Evolutionary conservation across 2,113 vertebrate genomes (phyloP).

Genomic region (Indri indri): DNA sequence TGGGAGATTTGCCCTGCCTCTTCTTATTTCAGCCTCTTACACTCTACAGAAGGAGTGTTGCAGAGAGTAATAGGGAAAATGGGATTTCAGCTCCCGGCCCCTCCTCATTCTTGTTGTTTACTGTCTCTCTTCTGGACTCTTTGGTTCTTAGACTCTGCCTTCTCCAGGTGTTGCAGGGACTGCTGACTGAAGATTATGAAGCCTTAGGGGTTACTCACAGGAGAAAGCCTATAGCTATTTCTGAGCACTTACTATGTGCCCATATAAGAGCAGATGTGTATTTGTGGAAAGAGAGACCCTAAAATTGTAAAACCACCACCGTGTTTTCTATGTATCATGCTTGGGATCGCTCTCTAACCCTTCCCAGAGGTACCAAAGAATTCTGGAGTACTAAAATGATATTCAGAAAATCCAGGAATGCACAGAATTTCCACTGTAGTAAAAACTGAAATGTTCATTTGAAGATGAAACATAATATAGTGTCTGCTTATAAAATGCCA

Average conservation of each 20-base stretch:
- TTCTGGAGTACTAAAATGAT: not conserved
- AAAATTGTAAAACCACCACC: not conserved
- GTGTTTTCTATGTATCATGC: not conserved
- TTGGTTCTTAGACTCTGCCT: not conserved
- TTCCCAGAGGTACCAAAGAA: not conserved
- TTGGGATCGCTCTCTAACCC: not conserved
- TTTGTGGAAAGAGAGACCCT: not conserved
- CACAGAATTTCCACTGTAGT: not conserved
- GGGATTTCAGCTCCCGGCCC: not conserved
- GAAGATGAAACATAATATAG: not conserved
- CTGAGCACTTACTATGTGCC: not conserved
- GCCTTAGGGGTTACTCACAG: not conserved
- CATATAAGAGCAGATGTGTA: not conserved
- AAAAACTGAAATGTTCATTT: not conserved
- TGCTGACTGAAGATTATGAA: not conserved
- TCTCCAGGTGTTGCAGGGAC: not conserved
- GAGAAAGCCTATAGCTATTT: not conserved
- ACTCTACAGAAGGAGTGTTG: not conserved
- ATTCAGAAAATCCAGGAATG: not conserved
- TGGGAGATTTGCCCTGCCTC: not conserved
- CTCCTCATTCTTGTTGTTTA: not conserved
- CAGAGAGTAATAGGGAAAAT: not conserved
- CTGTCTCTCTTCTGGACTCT: not conserved
- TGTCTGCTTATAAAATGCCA: not conserved
- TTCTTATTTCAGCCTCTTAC: fast-evolving